These are phyloP conservation scores for Struthio camelus DNA, from an alignment of 2,113 vertebrate genomes.

Conservation along the genomic window DNA sequence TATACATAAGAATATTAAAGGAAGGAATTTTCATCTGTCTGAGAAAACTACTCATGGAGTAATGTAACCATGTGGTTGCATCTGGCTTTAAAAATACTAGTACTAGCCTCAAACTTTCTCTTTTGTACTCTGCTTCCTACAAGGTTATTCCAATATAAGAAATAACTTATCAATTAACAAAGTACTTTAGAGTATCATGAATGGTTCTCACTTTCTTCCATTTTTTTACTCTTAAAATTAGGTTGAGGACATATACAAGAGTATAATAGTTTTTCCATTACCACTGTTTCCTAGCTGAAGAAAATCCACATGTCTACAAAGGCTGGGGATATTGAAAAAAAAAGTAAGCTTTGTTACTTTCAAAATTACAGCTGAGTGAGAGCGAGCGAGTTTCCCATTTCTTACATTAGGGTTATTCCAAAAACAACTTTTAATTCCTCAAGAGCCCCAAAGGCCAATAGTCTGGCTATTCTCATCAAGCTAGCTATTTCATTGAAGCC, in stretches of 20 bases:
- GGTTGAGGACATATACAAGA: not conserved
- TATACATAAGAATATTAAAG: not conserved
- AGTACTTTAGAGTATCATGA: not conserved
- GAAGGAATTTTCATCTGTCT: not conserved
- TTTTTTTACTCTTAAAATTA: not conserved
- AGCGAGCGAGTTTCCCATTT: not conserved
- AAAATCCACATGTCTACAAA: not conserved
- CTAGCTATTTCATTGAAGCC: not conserved
- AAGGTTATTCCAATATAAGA: not conserved
- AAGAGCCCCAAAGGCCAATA: not conserved
- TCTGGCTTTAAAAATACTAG: not conserved
- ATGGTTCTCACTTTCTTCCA: not conserved
- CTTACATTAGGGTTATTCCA: not conserved
- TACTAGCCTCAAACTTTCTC: not conserved
- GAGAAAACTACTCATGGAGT: not conserved
- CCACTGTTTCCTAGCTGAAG: not conserved
- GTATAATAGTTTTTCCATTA: not conserved
- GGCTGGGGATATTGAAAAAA: not conserved
- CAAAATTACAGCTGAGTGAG: not conserved
- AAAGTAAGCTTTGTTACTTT: not conserved
- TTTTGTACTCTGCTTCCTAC: not conserved
- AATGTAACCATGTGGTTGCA: not conserved
- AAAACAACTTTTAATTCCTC: not conserved
- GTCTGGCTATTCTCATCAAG: not conserved
- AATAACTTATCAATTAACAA: accelerated